Conservation (phyloP, 2,113 vertebrate species). For the Pardalotus punctatus region DNA sequence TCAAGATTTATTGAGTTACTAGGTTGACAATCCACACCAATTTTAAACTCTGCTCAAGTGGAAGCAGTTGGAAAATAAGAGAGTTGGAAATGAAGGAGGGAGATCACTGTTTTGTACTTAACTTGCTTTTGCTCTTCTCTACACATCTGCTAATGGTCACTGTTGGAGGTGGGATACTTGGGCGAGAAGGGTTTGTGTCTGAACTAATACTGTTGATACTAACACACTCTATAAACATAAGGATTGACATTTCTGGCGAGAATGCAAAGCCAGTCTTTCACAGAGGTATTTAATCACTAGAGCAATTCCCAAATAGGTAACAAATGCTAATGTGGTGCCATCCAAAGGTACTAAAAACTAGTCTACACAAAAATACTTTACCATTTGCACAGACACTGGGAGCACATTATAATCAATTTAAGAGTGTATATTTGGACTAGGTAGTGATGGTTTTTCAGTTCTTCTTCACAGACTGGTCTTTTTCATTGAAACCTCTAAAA, state of each 20-base stretch:
- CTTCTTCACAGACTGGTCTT: background rate
- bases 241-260: background rate
- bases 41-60: background rate
- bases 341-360: background rate
- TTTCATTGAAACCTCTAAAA: background rate
- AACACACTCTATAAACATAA: background rate
- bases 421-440: background rate
- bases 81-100: background rate
- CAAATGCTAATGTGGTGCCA: background rate
- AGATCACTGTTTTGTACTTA: background rate
- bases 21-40: background rate
- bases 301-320: background rate
- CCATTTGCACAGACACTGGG: background rate
- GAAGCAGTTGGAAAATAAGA: background rate
- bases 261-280: background rate
- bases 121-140: background rate
- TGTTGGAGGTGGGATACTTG: background rate
- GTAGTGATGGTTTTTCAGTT: background rate
- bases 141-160: background rate
- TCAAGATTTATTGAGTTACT: background rate
- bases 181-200: background rate
- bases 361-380: background rate
- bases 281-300: background rate
- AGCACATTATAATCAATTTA: background rate
- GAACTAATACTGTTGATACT: background rate